Base-by-base conservation (phyloP, 1,140 invertebrate genomes). In the Halyomorpha halys region DNA sequence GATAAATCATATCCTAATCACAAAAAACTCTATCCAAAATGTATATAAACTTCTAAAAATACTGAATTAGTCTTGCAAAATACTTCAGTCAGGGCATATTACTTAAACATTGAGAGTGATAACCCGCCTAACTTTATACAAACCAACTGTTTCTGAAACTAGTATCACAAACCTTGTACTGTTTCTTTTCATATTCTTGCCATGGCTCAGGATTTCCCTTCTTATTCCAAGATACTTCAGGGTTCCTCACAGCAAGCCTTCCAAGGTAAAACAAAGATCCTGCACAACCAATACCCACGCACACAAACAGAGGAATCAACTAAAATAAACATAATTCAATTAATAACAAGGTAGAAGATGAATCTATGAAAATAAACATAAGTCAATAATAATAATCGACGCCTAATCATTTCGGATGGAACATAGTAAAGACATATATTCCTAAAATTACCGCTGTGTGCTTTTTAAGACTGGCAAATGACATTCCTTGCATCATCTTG, bases 261-360 rank as follows among this genome's bases (percentile, higher is more conserved):
- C 79, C 27, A 0, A 82, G 74, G 71, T 91, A 92, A 9, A 68
- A 64, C 0, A 75, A 65, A 1, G 87, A 81, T 9, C 79, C 81
- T 1, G 73, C 63, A 56, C 76, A 79, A 61, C 89, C 89, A 45
- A 79, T 68, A 4, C 76, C 84, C 59, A 86, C 76, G 70, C 84
- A 87, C n/a, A 83, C 79, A 71, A 84, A 90, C 61, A 92, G 73
- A 0, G 89, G 90, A 67, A 91, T 82, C 62, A 93, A 76, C 88
- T 91, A 71, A 3, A 75, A 70, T 64, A 73, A 68, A 59, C 16
- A 25, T 34, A 59, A 34, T 27, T 27, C 8, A 5, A 59, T 59
- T 9, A 21, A 60, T 2, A 44, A 34, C 18, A 23, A 8, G 3
- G 6, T 3, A 18, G 8, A 60, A 18, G 1, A 44, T 53, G 16